phyloP scores from a whole-genome alignment of 2,113 vertebrate genomes.

The Nestor notabilis region DNA sequence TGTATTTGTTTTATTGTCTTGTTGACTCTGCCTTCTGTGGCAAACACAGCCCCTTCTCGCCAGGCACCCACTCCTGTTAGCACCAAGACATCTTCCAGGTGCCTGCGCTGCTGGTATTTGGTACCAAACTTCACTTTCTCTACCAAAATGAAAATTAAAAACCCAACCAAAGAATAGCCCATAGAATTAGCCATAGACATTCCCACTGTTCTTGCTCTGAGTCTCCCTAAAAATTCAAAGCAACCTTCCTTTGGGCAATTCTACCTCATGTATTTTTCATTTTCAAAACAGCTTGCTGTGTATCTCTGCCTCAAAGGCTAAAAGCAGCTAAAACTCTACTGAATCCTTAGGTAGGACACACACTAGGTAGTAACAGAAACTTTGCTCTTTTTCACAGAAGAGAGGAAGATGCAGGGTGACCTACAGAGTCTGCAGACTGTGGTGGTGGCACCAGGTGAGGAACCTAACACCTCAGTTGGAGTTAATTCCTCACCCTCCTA shows the following conservation, averaged over 20 bases:
- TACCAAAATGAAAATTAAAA: not conserved
- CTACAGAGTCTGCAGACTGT: not conserved
- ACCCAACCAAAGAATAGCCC: not conserved
- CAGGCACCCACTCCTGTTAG: rapidly evolving
- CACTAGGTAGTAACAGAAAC: not conserved
- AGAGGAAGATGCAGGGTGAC: rapidly evolving
- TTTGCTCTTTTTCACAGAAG: not conserved
- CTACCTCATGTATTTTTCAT: conserved; percentile 16
- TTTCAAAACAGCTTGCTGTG: conserved; percentile 14
- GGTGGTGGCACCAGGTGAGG: conserved; percentile 33
- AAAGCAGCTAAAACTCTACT: not conserved
- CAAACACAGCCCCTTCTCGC: not conserved
- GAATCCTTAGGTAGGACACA: not conserved
- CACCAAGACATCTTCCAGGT: not conserved
- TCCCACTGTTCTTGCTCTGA: not conserved
- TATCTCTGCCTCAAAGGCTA: conserved; percentile 21
- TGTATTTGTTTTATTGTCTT: not conserved
- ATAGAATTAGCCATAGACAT: not conserved
- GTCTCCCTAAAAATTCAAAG: conserved; percentile 9
- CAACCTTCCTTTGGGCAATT: conserved; percentile 35
- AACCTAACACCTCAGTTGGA: not conserved
- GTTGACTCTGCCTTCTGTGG: not conserved
- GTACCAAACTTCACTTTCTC: not conserved
- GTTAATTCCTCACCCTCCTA: not conserved
- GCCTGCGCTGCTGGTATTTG: rapidly evolving